A percentile compares a stretch with the other conserved stretches of the same genome.
Conservation (phyloP, 2,888 invertebrate species). For the Catocala sponsa region DNA sequence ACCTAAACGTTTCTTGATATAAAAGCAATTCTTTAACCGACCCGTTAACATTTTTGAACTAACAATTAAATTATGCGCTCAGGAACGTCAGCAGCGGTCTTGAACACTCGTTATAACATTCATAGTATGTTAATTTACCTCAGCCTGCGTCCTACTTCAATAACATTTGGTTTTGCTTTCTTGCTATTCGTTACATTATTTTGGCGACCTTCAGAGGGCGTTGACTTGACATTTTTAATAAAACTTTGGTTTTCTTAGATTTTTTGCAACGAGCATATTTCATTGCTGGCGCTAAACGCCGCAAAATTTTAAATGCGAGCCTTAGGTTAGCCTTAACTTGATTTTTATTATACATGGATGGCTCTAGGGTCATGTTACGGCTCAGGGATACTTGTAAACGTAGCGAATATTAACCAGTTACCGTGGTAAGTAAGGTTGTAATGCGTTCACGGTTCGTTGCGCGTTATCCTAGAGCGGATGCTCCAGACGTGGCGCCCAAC, state of each 20-base stretch:
- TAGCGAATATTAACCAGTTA: constrained; percentile 58
- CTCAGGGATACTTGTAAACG: constrained; percentile 35
- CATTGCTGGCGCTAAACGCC: too few relatives aligned
- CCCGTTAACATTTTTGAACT: constrained; percentile 39
- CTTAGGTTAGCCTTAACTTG: too few relatives aligned
- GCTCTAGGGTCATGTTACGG: too few relatives aligned
- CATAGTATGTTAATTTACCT: constrained; percentile 31
- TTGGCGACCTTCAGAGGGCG: constrained; percentile 8
- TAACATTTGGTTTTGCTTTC: constrained; percentile 11
- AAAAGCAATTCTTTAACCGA: constrained; percentile 50
- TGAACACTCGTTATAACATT: constrained; percentile 28
- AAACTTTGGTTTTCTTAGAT: constrained; percentile 5
- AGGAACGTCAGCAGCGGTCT: constrained; percentile 26
- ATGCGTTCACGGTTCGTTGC: constrained; percentile 70
- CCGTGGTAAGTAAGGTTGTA: constrained; percentile 64
- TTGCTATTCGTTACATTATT: constrained; percentile 5
- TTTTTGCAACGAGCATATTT: too few relatives aligned
- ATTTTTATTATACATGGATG: too few relatives aligned
- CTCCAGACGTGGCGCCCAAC: constrained; percentile 46
- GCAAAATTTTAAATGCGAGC: too few relatives aligned
- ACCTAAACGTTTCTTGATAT: constrained; percentile 63
- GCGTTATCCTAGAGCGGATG: constrained; percentile 56
- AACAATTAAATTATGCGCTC: constrained; percentile 40
- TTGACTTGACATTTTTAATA: background rate
- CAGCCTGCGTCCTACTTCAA: constrained; percentile 23